Base-by-base conservation (phyloP, 2,797 vertebrate species). In the Oreochromis grahami region DNA sequence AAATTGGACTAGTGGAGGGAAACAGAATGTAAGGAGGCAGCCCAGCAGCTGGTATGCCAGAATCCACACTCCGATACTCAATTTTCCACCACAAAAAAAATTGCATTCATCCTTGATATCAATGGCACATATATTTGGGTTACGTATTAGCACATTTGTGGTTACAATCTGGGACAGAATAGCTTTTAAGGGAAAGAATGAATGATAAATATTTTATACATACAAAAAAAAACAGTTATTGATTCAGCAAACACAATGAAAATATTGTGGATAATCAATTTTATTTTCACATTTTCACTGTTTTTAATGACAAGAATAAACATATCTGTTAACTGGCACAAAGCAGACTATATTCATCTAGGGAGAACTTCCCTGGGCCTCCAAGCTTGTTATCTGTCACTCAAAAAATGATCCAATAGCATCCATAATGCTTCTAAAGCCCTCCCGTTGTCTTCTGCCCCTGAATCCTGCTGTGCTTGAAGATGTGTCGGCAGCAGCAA, bases 1-100 rank as follows among this genome's bases (percentile, higher is more conserved):
- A 96, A 95, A 96, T 96, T 95, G 93, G 93, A 95, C 94, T 88
- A 93, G 90, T 90, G 89, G 89, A 93, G 91, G 90, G 91, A 91
- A 91, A 94, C 93, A 94, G 94, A 94, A 94, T 92, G 89, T 91
- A 90, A 94, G 84, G 89, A 95, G 91, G 93, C 94, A 95, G 87
- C 76, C 88, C 79, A 80, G 94, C 92, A 92, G 92, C 94, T 87
- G 80, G 77, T 86, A 82, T 85, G 80, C 88, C 87, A 78, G 94
- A 93, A 95, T 93, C 92, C 60, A 21, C 60, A 79, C 79, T 82
- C 79, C 86, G 90, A 86, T 86, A 81, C 92, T 96, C 94, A 87
- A 93, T 94, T 96, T 94, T 91, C 87, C 79, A 88, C 70, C 76
- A 76, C 74, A 76, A 63, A 65, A 76, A 81, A 89, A 85, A 63